Base-by-base conservation (phyloP, 2,888 invertebrate species). In the Autographa pulchrina region DNA sequence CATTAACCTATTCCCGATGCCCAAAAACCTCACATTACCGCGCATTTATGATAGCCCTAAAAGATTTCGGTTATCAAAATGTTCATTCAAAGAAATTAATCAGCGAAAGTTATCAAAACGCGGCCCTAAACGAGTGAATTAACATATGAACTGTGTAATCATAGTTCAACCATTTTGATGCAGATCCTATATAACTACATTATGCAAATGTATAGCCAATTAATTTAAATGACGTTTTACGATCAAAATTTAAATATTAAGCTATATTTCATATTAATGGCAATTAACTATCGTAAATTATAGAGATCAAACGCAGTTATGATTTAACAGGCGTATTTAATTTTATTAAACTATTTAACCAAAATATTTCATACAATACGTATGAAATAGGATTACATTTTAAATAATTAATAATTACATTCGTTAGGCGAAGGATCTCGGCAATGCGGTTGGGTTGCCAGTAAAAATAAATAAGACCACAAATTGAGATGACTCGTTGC, bases 391-490 rank as follows among this genome's bases (percentile, higher is more conserved):
- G 43, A 64, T 65, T 54, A 59, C 5, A n/a, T 32, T 62, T 74
- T 31, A 11, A 20, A 65, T 60, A 31, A 48, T 65, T 18, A 52
- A 68, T 64, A 78, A 78, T 79, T 72, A 75, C 64, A 60, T 72
- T 75, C 66, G 76, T 84, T 77, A 77, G 70, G 25, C 38, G 62
- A 72, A 80, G 78, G 74, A 74, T 75, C 68, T 70, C 64, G 32
- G 62, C 70, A 67, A 63, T 65, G 61, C 64, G 70, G 65, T 70
- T 70, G 78, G 69, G 76, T 66, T 78, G 69, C 74, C 63, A 65
- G 75, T 84, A 77, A 81, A 83, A 84, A 84, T 81, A 84, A 82
- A 84, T 81, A 84, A 84, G 66, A 61, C 78, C 80, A 73, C 84
- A 81, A 82, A 83, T 84, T 80, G 75, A 80, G 82, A 85, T 83